Conservation (phyloP, 2,113 vertebrate genomes). For the Chaetodon auriga region DNA sequence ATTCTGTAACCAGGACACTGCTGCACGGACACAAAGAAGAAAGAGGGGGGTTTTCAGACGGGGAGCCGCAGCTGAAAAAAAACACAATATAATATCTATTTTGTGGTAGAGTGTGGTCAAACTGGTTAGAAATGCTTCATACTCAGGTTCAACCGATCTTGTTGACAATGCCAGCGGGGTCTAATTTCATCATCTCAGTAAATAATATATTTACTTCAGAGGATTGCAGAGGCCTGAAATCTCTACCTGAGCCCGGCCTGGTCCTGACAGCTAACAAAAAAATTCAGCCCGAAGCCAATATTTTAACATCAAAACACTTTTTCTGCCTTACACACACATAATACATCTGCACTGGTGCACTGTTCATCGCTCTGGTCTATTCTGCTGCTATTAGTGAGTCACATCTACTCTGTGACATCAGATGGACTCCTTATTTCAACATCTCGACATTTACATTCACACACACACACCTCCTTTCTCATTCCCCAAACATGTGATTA, state of each 20-base stretch:
- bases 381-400: not conserved
- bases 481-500: slow-evolving; percentile 30
- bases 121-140: not conserved
- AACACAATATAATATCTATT: not conserved
- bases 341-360: not conserved
- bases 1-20: not conserved
- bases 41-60: not conserved
- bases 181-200: slow-evolving; percentile 45
- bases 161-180: not conserved
- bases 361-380: not conserved
- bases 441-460: not conserved
- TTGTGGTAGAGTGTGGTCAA: not conserved
- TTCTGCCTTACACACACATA: not conserved
- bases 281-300: not conserved
- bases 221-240: slow-evolving; percentile 1
- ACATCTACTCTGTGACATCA: not conserved
- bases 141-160: slow-evolving; percentile 17
- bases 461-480: not conserved
- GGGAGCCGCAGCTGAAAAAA: not conserved
- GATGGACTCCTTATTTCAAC: not conserved
- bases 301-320: slow-evolving; percentile 20
- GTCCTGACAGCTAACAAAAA: slow-evolving; percentile 6
- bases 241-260: not conserved
- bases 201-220: slow-evolving; percentile 38
- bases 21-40: no score